Percentiles rank a stretch among this genome's conserved stretches.
Evolutionary conservation across 2,797 vertebrate genomes (phyloP).

Genomic region (Florisuga fusca): DNA sequence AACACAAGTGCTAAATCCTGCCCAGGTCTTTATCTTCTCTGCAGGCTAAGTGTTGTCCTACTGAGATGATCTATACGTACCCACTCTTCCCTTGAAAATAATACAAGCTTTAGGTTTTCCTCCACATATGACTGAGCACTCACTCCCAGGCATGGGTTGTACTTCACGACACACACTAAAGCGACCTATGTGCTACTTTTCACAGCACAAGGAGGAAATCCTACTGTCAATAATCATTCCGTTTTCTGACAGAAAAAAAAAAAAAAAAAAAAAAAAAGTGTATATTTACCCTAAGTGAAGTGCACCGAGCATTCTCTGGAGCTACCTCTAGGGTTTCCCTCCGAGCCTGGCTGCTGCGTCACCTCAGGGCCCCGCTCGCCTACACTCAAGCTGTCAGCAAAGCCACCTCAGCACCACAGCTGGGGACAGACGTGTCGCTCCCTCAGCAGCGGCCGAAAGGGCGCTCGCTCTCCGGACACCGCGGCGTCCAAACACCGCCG

Average conservation of each 20-base stretch:
- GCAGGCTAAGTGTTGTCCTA: fast-evolving
- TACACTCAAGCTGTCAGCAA: neutral
- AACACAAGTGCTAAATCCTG: neutral
- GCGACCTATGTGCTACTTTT: fast-evolving
- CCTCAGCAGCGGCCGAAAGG: neutral
- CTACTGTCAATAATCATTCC: fast-evolving
- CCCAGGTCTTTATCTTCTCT: neutral
- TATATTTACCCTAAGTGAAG: fast-evolving
- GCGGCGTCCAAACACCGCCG: neutral
- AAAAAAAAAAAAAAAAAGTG: fast-evolving
- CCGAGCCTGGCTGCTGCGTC: fast-evolving
- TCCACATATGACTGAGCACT: neutral
- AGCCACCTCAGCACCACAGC: neutral
- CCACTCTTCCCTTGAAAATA: neutral
- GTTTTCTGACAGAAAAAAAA: neutral
- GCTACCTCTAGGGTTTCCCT: neutral
- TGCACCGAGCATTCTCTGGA: fast-evolving
- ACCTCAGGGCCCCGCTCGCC: neutral
- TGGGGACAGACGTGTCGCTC: neutral
- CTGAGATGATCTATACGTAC: fast-evolving
- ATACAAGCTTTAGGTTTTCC: neutral
- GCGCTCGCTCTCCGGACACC: neutral
- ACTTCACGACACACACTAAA: fast-evolving
- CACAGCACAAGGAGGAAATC: neutral
- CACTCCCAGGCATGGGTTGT: fast-evolving